Percentiles rank a stretch among this genome's conserved stretches.
Evolutionary conservation across 2,113 vertebrate genomes (phyloP).

Genomic region (Nanger granti): DNA sequence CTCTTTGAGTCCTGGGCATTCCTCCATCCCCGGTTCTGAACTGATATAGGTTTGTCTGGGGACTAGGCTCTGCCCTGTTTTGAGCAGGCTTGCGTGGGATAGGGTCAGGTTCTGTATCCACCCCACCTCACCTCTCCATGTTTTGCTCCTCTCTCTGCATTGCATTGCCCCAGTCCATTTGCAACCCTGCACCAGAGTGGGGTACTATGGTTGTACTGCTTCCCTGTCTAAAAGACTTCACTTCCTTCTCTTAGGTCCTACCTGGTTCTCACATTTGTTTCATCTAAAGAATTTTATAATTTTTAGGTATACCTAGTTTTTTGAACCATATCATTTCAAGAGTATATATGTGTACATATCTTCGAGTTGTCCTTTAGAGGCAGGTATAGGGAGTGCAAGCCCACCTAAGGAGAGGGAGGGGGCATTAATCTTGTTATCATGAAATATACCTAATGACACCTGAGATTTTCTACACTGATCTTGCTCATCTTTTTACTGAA

Average conservation of each 20-base stretch:
- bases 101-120: not conserved
- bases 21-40: not conserved
- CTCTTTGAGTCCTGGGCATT: not conserved
- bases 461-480: not conserved
- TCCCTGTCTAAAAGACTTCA: not conserved
- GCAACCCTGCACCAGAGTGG: accelerated
- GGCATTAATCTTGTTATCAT: not conserved
- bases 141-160: not conserved
- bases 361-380: not conserved
- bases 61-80: too few relatives aligned
- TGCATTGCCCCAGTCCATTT: not conserved
- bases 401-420: not conserved
- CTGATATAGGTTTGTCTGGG: not conserved
- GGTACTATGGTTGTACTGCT: not conserved
- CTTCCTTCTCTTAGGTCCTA: too few relatives aligned
- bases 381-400: not conserved
- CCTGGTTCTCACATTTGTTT: not conserved
- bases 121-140: accelerated
- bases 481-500: not conserved
- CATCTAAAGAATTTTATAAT: not conserved
- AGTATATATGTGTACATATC: not conserved
- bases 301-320: not conserved
- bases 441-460: not conserved
- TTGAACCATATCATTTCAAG: not conserved
- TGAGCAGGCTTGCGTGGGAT: not conserved